Conservation (phyloP, 2,888 invertebrate species). For the Leptinotarsa peninsularis region DNA sequence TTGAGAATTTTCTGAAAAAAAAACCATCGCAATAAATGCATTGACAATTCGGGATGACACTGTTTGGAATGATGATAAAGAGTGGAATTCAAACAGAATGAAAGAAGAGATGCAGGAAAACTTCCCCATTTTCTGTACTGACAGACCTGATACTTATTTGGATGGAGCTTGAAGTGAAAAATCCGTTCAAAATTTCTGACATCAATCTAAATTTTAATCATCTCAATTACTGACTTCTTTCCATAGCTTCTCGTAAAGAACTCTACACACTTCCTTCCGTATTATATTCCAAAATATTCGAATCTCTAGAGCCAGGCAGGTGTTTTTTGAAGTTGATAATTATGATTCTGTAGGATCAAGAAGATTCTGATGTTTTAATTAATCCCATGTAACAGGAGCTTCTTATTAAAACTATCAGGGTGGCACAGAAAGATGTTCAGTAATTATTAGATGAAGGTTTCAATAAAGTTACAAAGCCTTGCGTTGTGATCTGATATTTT, state of each 20-base stretch:
- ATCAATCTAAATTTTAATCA: neutral
- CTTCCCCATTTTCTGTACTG: no score
- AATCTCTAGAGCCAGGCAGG: neutral
- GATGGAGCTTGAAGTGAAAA: no score
- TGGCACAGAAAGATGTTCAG: neutral
- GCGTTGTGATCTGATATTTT: neutral
- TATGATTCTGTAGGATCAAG: neutral
- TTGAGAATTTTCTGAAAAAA: no score
- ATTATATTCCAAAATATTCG: neutral
- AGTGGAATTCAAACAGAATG: no score
- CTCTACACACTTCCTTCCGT: neutral
- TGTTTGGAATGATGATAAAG: no score
- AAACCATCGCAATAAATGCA: no score
- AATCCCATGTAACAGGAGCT: neutral
- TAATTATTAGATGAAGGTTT: neutral
- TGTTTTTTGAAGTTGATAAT: neutral
- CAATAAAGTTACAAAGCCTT: neutral
- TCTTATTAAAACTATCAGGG: constrained; percentile 2
- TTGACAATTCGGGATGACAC: no score
- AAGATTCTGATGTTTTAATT: constrained; percentile 6
- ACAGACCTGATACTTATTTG: no score
- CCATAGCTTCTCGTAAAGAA: neutral
- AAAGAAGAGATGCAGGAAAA: no score
- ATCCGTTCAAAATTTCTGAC: no score
- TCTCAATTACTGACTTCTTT: neutral